Conservation (phyloP, 2,797 vertebrate species). For the Phalloptychus januarius region DNA sequence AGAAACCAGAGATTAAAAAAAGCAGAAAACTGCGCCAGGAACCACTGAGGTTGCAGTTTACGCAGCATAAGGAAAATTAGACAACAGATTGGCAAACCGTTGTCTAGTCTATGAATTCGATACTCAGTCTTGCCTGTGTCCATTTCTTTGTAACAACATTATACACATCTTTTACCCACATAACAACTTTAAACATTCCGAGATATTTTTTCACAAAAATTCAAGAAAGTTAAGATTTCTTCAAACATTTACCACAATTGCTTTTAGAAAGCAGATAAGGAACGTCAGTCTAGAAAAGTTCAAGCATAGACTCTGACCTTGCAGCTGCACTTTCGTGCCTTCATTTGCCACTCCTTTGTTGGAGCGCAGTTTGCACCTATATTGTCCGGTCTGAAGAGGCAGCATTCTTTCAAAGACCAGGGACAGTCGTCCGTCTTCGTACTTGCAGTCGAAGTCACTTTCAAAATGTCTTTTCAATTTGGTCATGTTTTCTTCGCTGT, state of each 20-base stretch:
- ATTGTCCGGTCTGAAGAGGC: constrained; percentile 40
- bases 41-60: not conserved
- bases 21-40: not conserved
- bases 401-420: constrained; percentile 43
- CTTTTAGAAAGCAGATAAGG: not conserved
- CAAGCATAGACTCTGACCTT: constrained; percentile 61
- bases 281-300: not conserved
- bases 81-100: too few species aligned
- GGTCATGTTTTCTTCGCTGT: not conserved
- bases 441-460: constrained; percentile 49
- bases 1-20: not conserved
- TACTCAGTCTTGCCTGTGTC: too few species aligned
- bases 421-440: constrained; percentile 36
- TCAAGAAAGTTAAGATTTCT: not conserved
- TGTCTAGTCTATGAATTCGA: too few species aligned
- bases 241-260: not conserved
- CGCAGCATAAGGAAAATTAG: not conserved
- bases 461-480: fast-evolving
- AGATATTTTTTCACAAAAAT: not conserved
- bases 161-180: not conserved
- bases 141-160: not conserved
- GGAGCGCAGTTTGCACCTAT: constrained; percentile 69
- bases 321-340: constrained; percentile 41
- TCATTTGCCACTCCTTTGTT: constrained; percentile 9
- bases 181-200: not conserved